phyloP scores from a whole-genome alignment of 1,140 invertebrate genomes.

The Metaphire vulgaris region DNA sequence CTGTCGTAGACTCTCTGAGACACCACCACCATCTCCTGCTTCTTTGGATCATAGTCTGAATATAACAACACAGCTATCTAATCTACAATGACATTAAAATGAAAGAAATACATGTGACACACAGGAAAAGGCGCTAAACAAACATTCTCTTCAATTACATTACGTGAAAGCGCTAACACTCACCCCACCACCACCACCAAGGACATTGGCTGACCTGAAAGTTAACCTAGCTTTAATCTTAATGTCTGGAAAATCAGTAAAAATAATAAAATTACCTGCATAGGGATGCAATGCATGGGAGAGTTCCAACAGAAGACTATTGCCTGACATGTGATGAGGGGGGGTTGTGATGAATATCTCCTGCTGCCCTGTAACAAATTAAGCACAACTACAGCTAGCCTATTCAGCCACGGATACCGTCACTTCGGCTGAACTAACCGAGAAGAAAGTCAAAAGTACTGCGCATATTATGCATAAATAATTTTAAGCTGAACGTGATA shows the following conservation, averaged over 20 bases:
- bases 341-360: background rate
- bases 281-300: background rate
- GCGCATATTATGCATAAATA: background rate
- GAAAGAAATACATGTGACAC: background rate
- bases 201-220: too few species aligned
- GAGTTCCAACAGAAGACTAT: background rate
- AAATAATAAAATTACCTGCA: background rate
- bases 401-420: too few species aligned
- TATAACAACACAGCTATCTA: background rate
- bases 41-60: background rate
- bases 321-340: background rate
- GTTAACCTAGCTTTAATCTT: too few species aligned
- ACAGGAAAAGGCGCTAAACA: background rate
- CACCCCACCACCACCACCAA: too few species aligned
- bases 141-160: too few species aligned
- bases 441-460: too few species aligned
- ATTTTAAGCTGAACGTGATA: background rate
- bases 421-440: too few species aligned
- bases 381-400: background rate
- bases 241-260: too few species aligned
- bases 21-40: background rate
- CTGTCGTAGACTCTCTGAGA: background rate
- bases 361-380: background rate
- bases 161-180: too few species aligned
- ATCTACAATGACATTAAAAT: background rate